These are phyloP conservation scores for Amphimedon queenslandica DNA, from an alignment of 37 sponge, comb jelly and placozoan genomes.

Conservation along the genomic window DNA sequence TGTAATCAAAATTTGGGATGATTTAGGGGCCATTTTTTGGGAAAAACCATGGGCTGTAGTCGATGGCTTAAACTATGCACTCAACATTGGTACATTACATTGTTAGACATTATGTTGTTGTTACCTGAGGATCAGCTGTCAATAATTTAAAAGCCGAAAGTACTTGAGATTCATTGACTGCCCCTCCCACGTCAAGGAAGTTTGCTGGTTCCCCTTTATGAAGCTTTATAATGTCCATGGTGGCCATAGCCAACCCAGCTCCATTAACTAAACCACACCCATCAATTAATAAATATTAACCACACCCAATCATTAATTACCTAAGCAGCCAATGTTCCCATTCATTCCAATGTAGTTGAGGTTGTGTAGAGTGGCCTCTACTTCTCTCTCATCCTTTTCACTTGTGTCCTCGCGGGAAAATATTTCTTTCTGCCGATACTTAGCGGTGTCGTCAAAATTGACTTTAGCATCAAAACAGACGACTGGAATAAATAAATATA, in stretches of 20 bases:
- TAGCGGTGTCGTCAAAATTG: constrained; percentile 96
- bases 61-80: not conserved
- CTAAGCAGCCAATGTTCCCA: constrained; percentile 97
- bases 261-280: constrained; percentile 76
- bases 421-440: constrained; percentile 87
- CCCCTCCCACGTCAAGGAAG: constrained; percentile 97
- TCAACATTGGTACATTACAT: too few relatives aligned
- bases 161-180: constrained; percentile 87
- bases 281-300: not conserved
- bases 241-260: constrained; percentile 99
- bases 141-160: constrained; percentile 84
- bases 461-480: constrained; percentile 98
- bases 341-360: constrained; percentile 98
- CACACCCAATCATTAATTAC: constrained; percentile 18
- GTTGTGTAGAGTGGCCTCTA: constrained; percentile 75
- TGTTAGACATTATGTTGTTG: not conserved
- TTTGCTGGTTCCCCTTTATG: constrained; percentile 96
- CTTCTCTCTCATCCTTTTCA: constrained; percentile 87
- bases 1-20: too few relatives aligned
- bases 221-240: constrained; percentile 98
- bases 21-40: too few relatives aligned
- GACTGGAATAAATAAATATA: constrained; percentile 39
- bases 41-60: too few relatives aligned
- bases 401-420: constrained; percentile 85
- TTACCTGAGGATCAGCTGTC: constrained; percentile 80